A percentile compares a stretch with the other conserved stretches of the same genome.
phyloP scores from a whole-genome alignment of 2,113 vertebrate genomes.

The Mirounga angustirostris region DNA sequence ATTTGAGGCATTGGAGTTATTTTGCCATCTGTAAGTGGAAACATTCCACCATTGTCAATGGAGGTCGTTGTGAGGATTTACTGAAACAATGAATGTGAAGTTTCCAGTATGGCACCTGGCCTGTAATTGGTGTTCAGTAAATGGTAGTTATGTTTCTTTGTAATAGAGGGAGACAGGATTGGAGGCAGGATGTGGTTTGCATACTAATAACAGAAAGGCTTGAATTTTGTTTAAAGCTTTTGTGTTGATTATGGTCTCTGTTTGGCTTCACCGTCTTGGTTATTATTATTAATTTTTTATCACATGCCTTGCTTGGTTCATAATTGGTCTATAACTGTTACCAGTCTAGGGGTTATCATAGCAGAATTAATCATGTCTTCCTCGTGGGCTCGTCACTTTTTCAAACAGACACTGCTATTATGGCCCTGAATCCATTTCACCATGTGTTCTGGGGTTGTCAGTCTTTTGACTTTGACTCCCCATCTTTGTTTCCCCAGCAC shows the following conservation, averaged over 20 bases:
- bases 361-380: background rate
- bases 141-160: background rate
- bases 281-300: background rate
- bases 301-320: background rate
- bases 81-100: background rate
- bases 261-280: background rate
- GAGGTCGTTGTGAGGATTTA: background rate
- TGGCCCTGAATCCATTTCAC: background rate
- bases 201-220: background rate
- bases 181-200: background rate
- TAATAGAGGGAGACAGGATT: background rate
- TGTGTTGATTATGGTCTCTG: background rate
- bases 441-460: background rate
- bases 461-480: background rate
- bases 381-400: background rate
- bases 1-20: background rate
- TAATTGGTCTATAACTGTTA: background rate
- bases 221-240: background rate
- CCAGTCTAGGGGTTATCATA: background rate
- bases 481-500: background rate
- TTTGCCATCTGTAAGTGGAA: background rate
- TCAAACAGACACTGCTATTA: background rate
- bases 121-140: background rate
- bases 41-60: background rate
- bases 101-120: background rate